A percentile compares a stretch with the other conserved stretches of the same genome.
These are phyloP conservation scores for Glaucomys volans DNA, from an alignment of 2,113 vertebrate genomes.

Conservation along the genomic window DNA sequence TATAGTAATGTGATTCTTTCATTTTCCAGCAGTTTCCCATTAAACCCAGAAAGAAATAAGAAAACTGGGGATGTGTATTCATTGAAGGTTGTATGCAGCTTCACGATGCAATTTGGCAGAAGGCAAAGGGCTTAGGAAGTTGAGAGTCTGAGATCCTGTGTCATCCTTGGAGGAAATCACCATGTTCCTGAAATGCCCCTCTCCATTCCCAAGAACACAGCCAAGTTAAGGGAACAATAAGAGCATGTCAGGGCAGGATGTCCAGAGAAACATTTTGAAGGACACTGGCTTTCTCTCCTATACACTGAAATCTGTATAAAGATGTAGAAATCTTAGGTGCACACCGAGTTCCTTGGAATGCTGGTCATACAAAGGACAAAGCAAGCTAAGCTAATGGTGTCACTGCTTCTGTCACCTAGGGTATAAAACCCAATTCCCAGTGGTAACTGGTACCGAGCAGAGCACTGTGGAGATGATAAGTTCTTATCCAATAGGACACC, in stretches of 20 bases:
- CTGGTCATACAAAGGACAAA: background rate
- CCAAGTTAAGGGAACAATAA: too few species aligned
- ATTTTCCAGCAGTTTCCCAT: background rate
- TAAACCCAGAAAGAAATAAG: background rate
- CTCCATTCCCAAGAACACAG: too few species aligned
- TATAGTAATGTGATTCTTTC: background rate
- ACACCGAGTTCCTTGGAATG: background rate
- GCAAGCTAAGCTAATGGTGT: background rate
- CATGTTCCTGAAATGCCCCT: too few species aligned
- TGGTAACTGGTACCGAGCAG: background rate
- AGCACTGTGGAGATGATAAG: background rate
- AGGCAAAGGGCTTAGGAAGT: background rate
- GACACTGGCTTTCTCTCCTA: too few species aligned
- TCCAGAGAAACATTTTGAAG: too few species aligned
- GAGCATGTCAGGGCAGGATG: too few species aligned
- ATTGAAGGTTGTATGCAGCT: background rate
- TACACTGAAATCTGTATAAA: too few species aligned
- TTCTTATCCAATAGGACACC: background rate
- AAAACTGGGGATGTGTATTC: background rate
- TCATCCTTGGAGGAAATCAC: too few species aligned
- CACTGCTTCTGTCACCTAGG: background rate
- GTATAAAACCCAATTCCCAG: background rate
- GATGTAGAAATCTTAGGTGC: too few species aligned
- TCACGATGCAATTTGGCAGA: background rate
- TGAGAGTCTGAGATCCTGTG: background rate